A percentile compares a stretch with the other conserved stretches of the same genome.
Evolutionary conservation across 2,113 vertebrate genomes (phyloP).

Genomic region (Trichechus manatus): DNA sequence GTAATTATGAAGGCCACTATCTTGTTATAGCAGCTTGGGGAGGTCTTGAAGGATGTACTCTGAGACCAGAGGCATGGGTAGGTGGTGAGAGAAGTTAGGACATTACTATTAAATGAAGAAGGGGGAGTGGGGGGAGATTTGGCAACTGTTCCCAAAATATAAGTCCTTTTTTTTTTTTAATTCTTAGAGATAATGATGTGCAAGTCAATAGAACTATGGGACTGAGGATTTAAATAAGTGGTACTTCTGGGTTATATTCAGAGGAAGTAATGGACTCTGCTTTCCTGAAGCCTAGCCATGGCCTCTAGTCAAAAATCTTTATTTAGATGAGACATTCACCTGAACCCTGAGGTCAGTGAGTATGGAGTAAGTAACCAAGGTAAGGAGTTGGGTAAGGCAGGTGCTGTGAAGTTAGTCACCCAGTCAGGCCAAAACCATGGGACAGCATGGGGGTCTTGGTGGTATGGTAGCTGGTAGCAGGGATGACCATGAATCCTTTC

Average conservation of each 20-base stretch:
- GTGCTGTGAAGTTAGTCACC: neutral
- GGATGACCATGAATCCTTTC: neutral
- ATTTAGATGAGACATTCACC: neutral
- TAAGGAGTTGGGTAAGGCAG: neutral
- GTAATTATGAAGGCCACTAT: neutral
- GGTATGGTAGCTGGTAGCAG: neutral
- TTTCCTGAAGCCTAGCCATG: neutral
- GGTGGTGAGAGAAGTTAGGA: neutral
- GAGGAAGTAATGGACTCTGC: neutral
- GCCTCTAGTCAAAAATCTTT: neutral
- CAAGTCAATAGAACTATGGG: neutral
- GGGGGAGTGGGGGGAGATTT: neutral
- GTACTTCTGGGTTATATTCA: neutral
- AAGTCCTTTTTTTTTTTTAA: neutral
- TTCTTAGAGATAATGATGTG: neutral
- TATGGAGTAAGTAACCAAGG: neutral
- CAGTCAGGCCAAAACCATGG: neutral
- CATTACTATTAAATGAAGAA: neutral
- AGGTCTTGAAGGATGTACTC: neutral
- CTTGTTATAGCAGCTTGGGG: neutral
- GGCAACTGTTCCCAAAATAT: neutral
- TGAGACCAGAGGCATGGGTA: neutral
- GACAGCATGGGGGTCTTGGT: too few species aligned
- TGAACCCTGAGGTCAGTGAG: neutral
- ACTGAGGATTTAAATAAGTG: neutral